phyloP scores from a whole-genome alignment of 2,797 vertebrate genomes.

The Remorina albescens region DNA sequence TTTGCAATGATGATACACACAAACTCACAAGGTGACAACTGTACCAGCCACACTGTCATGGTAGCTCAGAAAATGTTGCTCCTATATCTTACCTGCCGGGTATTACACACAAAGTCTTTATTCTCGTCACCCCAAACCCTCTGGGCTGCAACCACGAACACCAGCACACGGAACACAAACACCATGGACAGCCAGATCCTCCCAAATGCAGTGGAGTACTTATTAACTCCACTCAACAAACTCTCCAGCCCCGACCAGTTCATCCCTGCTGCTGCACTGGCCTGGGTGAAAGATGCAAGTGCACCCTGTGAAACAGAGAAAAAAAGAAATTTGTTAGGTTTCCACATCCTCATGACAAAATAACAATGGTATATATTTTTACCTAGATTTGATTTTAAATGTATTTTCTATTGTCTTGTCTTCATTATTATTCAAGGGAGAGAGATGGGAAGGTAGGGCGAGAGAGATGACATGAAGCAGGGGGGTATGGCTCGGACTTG shows the following conservation, averaged over 20 bases:
- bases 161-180: conserved; percentile 93
- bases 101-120: conserved; percentile 95
- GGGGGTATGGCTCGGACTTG: no score
- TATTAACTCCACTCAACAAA: conserved; percentile 91
- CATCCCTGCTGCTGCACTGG: conserved; percentile 81
- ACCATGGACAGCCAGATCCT: conserved; percentile 95
- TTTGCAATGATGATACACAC: not conserved
- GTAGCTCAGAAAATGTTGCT: not conserved
- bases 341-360: not conserved
- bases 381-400: no score
- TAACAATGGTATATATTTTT: not conserved
- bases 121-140: conserved; percentile 92
- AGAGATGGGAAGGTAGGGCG: no score
- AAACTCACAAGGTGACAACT: not conserved
- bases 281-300: not conserved
- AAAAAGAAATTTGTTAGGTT: not conserved
- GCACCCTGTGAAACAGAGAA: conserved; percentile 22
- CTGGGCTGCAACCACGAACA: conserved; percentile 93
- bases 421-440: no score
- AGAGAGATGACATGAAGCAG: no score
- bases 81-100: conserved; percentile 79
- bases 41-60: no score
- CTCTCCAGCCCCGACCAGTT: conserved; percentile 91
- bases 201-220: conserved; percentile 95
- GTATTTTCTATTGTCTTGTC: no score